Evolutionary conservation across 2,113 vertebrate genomes (phyloP), one percentile per base, ranked within the genome.

Genomic region (Nanorana parkeri): DNA sequence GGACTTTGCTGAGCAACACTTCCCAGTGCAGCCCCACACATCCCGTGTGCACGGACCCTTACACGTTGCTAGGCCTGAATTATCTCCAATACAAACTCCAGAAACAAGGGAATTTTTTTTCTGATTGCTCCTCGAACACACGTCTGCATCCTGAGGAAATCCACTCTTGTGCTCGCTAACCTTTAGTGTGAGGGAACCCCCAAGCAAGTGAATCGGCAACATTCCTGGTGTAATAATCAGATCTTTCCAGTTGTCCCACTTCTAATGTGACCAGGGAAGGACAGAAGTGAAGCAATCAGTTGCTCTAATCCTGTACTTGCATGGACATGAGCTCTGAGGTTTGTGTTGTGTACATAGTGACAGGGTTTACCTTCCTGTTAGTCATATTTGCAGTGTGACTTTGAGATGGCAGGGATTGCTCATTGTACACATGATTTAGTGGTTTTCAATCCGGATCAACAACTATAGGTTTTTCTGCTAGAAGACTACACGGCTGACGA

Each of bases 301-400:
- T 55, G n/a, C 4, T 29, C 16, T 47, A 26, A 19, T 60, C 29
- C 36, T 63, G 41, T 47, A 15, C 41, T 47, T 47, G 36, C 41
- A 17, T 7, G 17, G 41, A 51, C 58, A 26, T 23, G 21, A 19
- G 17, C 55, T 29, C 56, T 36, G 41, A 47, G 41, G 41, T 47
- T 41, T 47, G 8, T 36, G 32, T 36, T 36, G 54, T 58, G 17
- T 20, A 10, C 55, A 11, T 17, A 28, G 61, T 21, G 36, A 52
- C 23, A 24, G 19, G 20, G 21, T 68, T 56, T 69, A 3, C 54
- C 66, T 3, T 32, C 15, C 52, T 26, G 13, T 80, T 54, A 80
- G 54, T 80, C 77, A 69, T 36, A 32, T 7, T 23, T n/a, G 16
- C 8, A 66, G 67, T 36, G 65, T 74, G 66, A n/a, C 65, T 15